Evolutionary conservation across 2,888 invertebrate genomes (phyloP).

Genomic region (Drosophila vallismaia): DNA sequence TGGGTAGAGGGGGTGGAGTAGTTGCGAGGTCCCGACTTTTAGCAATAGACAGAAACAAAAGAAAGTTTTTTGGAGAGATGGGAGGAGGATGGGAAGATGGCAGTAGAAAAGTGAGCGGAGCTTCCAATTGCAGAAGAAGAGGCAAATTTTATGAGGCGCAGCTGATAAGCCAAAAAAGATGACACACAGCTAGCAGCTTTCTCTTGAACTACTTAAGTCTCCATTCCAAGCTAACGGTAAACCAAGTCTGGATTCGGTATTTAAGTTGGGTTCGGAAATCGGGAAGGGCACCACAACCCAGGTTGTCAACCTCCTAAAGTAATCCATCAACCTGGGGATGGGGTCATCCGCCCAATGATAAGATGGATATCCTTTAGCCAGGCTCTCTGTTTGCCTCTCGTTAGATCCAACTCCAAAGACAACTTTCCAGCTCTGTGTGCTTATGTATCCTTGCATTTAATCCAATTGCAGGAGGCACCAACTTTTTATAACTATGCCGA

Average conservation of each 20-base stretch:
- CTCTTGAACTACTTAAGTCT: conserved; percentile 43
- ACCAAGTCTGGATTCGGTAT: conserved; percentile 11
- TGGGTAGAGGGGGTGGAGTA: background rate
- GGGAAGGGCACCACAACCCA: too few relatives aligned
- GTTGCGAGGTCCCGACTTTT: conserved; percentile 49
- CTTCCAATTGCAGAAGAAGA: conserved; percentile 65
- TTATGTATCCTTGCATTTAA: conserved; percentile 56
- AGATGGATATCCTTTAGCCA: conserved; percentile 30
- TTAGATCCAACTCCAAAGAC: conserved; percentile 35
- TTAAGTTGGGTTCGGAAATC: background rate
- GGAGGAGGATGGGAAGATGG: conserved; percentile 37
- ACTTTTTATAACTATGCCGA: conserved; percentile 60
- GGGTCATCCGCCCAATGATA: too few relatives aligned
- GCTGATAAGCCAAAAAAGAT: conserved; percentile 77
- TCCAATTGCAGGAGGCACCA: conserved; percentile 58
- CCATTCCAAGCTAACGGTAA: conserved; percentile 25
- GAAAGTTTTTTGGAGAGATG: conserved; percentile 33
- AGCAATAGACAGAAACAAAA: conserved; percentile 53
- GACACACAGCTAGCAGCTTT: conserved; percentile 56
- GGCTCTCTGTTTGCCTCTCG: conserved; percentile 39
- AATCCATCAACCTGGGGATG: conserved; percentile 19
- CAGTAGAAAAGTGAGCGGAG: conserved; percentile 63
- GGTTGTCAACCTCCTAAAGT: too few relatives aligned
- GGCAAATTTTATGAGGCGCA: conserved; percentile 70
- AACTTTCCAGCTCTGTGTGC: conserved; percentile 11